These are phyloP conservation scores for Ormia ochracea DNA, from an alignment of 2,888 invertebrate genomes.

Conservation along the genomic window DNA sequence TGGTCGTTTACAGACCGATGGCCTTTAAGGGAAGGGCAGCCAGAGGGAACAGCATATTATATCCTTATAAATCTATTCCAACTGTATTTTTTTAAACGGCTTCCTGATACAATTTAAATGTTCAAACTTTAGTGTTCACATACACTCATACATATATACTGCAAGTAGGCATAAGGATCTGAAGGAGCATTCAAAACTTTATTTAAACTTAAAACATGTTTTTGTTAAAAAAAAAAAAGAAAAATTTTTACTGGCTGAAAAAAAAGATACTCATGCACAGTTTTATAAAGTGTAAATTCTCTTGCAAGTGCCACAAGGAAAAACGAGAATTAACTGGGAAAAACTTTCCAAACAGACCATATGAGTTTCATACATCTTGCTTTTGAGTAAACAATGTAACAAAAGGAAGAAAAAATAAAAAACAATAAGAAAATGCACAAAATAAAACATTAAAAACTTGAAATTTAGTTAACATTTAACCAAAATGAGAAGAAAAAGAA, in stretches of 20 bases:
- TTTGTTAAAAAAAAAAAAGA: constrained; percentile 30
- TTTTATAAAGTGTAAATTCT: constrained; percentile 56
- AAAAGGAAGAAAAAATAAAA: background rate
- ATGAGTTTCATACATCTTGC: constrained; percentile 51
- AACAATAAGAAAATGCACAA: constrained; percentile 8
- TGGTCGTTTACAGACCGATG: too few species aligned
- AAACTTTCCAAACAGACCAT: constrained; percentile 59
- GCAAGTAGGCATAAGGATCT: background rate
- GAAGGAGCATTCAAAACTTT: constrained; percentile 22
- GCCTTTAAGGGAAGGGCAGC: too few species aligned
- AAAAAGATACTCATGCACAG: constrained; percentile 13
- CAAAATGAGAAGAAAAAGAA: background rate
- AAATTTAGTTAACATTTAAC: constrained; percentile 44
- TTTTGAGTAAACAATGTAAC: constrained; percentile 26
- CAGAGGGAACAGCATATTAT: too few species aligned
- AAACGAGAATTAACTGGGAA: constrained; percentile 2
- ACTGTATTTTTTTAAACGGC: too few species aligned
- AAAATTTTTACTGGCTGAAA: background rate
- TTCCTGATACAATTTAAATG: too few species aligned
- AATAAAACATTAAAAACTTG: constrained; percentile 37
- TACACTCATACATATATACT: too few species aligned
- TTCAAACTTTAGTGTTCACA: too few species aligned
- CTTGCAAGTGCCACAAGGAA: constrained; percentile 11
- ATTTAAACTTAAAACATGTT: constrained; percentile 30
- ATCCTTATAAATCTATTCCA: too few species aligned